Conservation (phyloP, 2,113 vertebrate species). For the Mustela nigripes region DNA sequence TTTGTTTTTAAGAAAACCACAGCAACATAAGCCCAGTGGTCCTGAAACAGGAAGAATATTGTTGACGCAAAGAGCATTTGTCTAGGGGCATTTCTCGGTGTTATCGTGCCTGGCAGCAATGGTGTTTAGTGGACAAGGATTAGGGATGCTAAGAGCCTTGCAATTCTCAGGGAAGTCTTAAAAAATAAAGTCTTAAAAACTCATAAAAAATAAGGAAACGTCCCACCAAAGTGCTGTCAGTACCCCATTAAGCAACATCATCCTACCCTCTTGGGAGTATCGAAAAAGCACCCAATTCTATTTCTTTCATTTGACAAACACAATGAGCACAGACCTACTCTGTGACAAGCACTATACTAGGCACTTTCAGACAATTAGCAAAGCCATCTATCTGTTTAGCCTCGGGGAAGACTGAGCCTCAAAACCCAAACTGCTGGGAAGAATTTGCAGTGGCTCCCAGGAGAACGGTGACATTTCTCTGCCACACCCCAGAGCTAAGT, state of each 20-base stretch:
- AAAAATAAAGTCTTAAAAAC: neutral
- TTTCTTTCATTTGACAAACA: neutral
- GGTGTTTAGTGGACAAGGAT: neutral
- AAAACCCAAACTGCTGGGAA: neutral
- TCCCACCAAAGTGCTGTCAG: neutral
- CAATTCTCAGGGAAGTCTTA: neutral
- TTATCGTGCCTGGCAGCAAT: neutral
- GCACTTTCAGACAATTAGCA: neutral
- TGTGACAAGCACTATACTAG: neutral
- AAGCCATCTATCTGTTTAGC: neutral
- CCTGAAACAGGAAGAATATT: neutral
- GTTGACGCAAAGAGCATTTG: neutral
- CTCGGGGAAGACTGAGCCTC: neutral
- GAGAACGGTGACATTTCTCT: neutral
- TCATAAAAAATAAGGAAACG: neutral
- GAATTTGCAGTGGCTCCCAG: neutral
- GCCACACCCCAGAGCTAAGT: neutral
- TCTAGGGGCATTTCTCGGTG: neutral
- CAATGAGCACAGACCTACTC: neutral
- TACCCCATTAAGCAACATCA: neutral
- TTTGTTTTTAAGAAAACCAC: conserved; percentile 34
- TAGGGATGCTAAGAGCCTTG: neutral
- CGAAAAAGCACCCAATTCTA: neutral
- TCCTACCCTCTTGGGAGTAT: neutral
- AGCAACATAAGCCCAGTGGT: neutral